These are phyloP conservation scores for Astreopora myriophthalma DNA, from an alignment of 64 coral and sea anemone species.

Conservation along the genomic window DNA sequence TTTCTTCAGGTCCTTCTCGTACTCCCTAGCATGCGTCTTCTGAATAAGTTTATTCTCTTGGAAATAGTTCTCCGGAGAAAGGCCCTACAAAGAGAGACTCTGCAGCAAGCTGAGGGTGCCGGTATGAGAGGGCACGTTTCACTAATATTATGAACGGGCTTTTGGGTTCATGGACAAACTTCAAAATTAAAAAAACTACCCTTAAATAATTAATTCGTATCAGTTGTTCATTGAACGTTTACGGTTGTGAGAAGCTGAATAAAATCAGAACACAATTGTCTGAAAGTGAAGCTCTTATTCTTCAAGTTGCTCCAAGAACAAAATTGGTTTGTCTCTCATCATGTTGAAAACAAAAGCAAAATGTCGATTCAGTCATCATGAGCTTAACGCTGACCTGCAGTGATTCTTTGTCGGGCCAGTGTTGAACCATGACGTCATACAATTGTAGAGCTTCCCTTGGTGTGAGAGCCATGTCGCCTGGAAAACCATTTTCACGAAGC, in stretches of 20 bases:
- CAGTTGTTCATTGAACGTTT: too few species aligned
- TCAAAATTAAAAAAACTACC: background rate
- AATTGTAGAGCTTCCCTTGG: conserved; percentile 46
- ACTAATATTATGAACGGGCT: background rate
- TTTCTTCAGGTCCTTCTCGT: conserved; percentile 33
- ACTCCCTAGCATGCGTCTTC: background rate
- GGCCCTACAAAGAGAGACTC: background rate
- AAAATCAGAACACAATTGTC: too few species aligned
- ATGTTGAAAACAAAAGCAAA: too few species aligned
- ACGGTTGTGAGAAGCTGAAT: too few species aligned
- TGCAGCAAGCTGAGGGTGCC: background rate
- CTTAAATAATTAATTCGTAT: too few species aligned
- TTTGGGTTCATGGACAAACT: background rate
- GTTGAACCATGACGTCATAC: conserved; percentile 30
- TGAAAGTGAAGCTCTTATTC: too few species aligned
- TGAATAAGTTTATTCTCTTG: background rate
- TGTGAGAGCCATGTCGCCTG: conserved; percentile 38
- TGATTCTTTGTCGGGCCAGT: conserved; percentile 35
- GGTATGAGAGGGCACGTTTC: too few species aligned
- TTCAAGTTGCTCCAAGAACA: too few species aligned
- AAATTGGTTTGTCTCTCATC: too few species aligned
- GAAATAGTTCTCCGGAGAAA: conserved; percentile 49
- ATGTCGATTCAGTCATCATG: background rate
- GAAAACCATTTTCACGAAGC: conserved; percentile 28
- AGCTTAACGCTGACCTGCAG: conserved; percentile 1